Evolutionary conservation across 2,113 vertebrate genomes (phyloP).

Genomic region (Stigmatopora nigra): DNA sequence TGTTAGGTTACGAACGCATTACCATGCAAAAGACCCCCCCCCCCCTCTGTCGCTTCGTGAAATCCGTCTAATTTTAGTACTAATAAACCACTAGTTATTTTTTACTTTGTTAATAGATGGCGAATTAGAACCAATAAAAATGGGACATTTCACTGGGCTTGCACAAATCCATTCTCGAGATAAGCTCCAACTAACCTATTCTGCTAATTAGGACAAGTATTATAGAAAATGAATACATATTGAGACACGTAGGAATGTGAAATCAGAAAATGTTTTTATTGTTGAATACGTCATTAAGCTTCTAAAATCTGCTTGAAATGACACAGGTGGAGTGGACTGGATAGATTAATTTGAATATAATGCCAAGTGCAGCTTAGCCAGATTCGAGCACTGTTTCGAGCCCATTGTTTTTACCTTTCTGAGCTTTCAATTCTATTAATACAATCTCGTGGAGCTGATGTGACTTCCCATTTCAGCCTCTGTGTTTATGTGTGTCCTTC

Average conservation of each 20-base stretch:
- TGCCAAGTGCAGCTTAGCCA: constrained; percentile 29
- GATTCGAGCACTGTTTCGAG: constrained; percentile 36
- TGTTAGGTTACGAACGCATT: no score
- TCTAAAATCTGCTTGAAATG: constrained; percentile 25
- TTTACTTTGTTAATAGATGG: no score
- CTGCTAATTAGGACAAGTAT: constrained; percentile 15
- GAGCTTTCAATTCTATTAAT: constrained; percentile 57
- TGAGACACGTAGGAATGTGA: neutral
- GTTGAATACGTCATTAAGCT: constrained; percentile 5
- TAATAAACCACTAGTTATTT: no score
- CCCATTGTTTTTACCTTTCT: constrained; percentile 45
- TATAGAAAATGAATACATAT: no score
- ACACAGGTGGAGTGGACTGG: constrained; percentile 35
- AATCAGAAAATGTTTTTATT: neutral
- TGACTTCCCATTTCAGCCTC: constrained; percentile 44
- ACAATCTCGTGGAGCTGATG: constrained; percentile 53
- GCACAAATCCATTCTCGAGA: no score
- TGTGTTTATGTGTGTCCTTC: constrained; percentile 43
- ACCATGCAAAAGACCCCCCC: no score
- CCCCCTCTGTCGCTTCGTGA: no score
- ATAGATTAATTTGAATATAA: constrained; percentile 51
- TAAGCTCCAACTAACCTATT: neutral
- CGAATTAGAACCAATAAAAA: no score
- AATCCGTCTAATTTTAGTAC: no score
- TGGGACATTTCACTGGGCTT: no score